These are phyloP conservation scores for Todus mexicanus DNA, from an alignment of 2,797 vertebrate species.

Conservation along the genomic window DNA sequence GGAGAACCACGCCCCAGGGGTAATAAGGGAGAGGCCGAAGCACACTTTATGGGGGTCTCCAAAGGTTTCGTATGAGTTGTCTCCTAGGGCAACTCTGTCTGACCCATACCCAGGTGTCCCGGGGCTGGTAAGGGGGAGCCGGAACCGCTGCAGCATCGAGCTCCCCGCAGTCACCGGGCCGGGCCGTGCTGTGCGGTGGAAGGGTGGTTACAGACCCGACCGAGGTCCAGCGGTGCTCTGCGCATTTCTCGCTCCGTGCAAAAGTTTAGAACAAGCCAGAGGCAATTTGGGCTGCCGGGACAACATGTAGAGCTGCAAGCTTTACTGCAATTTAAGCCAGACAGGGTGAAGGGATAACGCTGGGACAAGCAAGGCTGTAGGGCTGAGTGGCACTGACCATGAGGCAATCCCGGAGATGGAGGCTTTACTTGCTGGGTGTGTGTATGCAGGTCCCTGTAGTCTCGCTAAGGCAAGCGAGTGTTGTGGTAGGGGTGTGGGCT, in stretches of 20 bases:
- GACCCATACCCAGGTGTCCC: background rate
- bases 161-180: background rate
- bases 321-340: background rate
- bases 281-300: accelerated
- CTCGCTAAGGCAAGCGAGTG: background rate
- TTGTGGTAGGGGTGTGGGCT: too few relatives aligned
- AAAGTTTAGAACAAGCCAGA: background rate
- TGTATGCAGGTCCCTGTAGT: accelerated
- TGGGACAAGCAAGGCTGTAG: background rate
- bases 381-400: accelerated
- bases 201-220: background rate
- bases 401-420: background rate
- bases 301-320: accelerated
- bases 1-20: accelerated
- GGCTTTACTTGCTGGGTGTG: background rate
- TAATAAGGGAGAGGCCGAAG: background rate
- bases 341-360: accelerated
- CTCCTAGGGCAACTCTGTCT: too few relatives aligned
- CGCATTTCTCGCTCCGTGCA: background rate
- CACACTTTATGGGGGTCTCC: background rate
- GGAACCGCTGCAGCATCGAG: background rate
- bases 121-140: background rate
- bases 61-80: background rate
- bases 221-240: background rate
- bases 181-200: too few relatives aligned